Conservation (phyloP, 2,113 vertebrate species). For the Oreocharis arfaki region DNA sequence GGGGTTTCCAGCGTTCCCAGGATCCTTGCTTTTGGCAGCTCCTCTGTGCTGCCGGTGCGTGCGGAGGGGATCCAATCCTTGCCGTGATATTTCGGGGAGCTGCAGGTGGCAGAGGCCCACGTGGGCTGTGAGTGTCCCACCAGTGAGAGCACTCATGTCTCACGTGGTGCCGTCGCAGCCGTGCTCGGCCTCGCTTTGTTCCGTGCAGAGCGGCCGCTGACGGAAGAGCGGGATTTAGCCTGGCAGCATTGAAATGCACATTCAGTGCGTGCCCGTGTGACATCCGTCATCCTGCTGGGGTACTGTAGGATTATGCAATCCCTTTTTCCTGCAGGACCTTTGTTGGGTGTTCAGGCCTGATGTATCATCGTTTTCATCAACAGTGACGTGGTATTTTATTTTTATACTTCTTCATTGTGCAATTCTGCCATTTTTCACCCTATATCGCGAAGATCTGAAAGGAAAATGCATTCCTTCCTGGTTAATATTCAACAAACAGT, state of each 20-base stretch:
- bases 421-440: neutral
- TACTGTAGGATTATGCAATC: neutral
- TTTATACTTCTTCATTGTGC: neutral
- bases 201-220: neutral
- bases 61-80: neutral
- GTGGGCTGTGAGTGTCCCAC: neutral
- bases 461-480: neutral
- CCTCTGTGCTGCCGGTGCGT: neutral
- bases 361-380: neutral
- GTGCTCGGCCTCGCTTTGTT: neutral
- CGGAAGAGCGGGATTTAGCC: neutral
- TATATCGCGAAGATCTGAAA: neutral
- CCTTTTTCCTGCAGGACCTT: neutral
- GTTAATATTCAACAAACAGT: neutral
- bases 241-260: neutral
- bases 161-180: neutral
- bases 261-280: fast-evolving
- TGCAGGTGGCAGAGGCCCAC: neutral
- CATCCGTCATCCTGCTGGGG: neutral
- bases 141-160: fast-evolving
- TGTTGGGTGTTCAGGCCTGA: neutral
- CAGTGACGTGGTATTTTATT: neutral
- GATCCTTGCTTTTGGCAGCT: neutral
- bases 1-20: neutral
- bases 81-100: neutral